These are phyloP conservation scores for Bolborhynchus lineola DNA, from an alignment of 2,113 vertebrate species.

Conservation along the genomic window DNA sequence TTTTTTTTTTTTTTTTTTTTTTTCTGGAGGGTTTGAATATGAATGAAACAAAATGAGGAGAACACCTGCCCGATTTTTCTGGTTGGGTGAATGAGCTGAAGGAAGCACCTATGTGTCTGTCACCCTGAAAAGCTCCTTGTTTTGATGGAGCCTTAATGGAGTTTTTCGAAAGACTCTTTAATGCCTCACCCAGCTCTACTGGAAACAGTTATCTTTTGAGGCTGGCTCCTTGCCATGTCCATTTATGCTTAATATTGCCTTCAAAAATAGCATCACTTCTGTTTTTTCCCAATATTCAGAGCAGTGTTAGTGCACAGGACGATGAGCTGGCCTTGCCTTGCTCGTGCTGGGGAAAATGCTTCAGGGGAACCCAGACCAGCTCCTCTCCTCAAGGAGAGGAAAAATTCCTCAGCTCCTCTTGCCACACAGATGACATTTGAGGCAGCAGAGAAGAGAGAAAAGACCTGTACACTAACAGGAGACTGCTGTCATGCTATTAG, in stretches of 20 bases:
- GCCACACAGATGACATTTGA: neutral
- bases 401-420: neutral
- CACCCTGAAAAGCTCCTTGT: slow-evolving; percentile 52
- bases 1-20: neutral
- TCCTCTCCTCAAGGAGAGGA: neutral
- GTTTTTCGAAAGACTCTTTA: slow-evolving; percentile 48
- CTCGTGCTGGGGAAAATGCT: neutral
- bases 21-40: neutral
- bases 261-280: slow-evolving; percentile 30
- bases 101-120: slow-evolving; percentile 34
- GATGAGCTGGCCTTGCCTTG: neutral
- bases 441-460: neutral
- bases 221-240: slow-evolving; percentile 46
- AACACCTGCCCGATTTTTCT: neutral
- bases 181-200: neutral
- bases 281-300: neutral
- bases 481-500: neutral
- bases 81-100: neutral
- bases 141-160: slow-evolving; percentile 44
- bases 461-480: neutral
- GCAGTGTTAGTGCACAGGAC: neutral
- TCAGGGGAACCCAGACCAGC: neutral
- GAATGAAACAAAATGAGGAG: slow-evolving; percentile 12
- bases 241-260: slow-evolving; percentile 46
- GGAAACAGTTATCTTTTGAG: slow-evolving; percentile 35